Evolutionary conservation across 2,797 vertebrate genomes (phyloP), one percentile per base, ranked within the genome.

Genomic region (Falco naumanni): DNA sequence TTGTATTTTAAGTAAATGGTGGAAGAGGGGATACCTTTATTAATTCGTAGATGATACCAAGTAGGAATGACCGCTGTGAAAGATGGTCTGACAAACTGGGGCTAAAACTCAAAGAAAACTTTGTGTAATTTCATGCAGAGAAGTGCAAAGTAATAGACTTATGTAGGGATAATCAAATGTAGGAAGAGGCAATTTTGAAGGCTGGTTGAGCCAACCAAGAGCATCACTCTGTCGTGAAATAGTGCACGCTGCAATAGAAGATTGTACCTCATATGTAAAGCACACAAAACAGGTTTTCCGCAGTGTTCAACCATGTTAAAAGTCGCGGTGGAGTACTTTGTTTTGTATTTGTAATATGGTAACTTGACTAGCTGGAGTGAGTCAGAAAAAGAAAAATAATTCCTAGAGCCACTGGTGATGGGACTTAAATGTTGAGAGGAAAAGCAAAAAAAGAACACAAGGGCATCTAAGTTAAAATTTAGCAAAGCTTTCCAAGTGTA

Each of bases 221-320:
- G 5, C 45, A 29, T 79, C 11, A 10, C 34, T 28, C 3, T 0
- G 1, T 54, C 69, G 37, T 61, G 65, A 89, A 45, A 29, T 18
- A 56, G 34, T 0, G 0, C 11, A 11, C 5, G 0, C 13, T 3
- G 2, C 50, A 12, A 29, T 61, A 37, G 33, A 87, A 31, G 19
- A 31, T 50, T 14, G 10, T 70, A 26, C 16, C 21, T 65, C 19
- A 14, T 29, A 31, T 12, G 5, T 29, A 28, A 61, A 57, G 20
- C 70, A 66, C 47, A 39, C 5, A 19, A 31, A 70, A 2, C 3
- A 39, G 9, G 2, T 59, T 75, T 83, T 78, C n/a, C 37, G 7
- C 6, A 3, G 9, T 29, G 21, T 33, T 82, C 22, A 56, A 4
- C 33, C 18, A 18, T 24, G 64, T 12, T n/a, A 29, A 60, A 59